Percentiles rank a stretch among this genome's conserved stretches.
phyloP scores from a whole-genome alignment of 2,888 invertebrate species.

The Orgyia antiqua region DNA sequence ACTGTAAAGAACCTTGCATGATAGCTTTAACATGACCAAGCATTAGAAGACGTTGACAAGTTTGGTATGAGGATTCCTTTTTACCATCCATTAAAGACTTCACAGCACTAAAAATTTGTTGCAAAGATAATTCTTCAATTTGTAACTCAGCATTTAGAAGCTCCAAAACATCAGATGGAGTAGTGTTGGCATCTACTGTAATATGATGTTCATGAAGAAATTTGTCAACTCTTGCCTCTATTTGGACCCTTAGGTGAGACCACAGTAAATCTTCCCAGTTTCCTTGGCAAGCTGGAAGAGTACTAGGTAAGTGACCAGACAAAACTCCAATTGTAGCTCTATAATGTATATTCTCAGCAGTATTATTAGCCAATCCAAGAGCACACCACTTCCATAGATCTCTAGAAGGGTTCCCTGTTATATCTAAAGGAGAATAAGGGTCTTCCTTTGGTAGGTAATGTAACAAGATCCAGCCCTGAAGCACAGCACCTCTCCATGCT shows the following conservation, averaged over 20 bases:
- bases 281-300: conserved; percentile 85
- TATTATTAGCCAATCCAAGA: conserved; percentile 78
- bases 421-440: conserved; percentile 66
- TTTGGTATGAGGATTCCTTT: conserved; percentile 82
- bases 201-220: conserved; percentile 67
- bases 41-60: conserved; percentile 91
- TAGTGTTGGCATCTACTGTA: conserved; percentile 64
- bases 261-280: conserved; percentile 95
- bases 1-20: conserved; percentile 83
- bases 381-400: conserved; percentile 88
- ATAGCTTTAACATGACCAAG: conserved; percentile 87
- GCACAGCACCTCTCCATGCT: conserved; percentile 92
- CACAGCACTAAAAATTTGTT: conserved; percentile 63
- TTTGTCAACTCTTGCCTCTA: conserved; percentile 90
- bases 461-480: conserved; percentile 93
- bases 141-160: conserved; percentile 56
- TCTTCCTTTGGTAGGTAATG: conserved; percentile 89
- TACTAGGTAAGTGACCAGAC: conserved; percentile 88
- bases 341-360: conserved; percentile 75
- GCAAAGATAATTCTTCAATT: conserved; percentile 55
- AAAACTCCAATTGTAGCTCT: conserved; percentile 86
- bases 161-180: conserved; percentile 58
- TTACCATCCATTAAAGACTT: conserved; percentile 73
- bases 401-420: conserved; percentile 90
- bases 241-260: conserved; percentile 89